These are phyloP conservation scores for Hylyphantes graminicola DNA, from an alignment of 1,140 invertebrate genomes.

Conservation along the genomic window DNA sequence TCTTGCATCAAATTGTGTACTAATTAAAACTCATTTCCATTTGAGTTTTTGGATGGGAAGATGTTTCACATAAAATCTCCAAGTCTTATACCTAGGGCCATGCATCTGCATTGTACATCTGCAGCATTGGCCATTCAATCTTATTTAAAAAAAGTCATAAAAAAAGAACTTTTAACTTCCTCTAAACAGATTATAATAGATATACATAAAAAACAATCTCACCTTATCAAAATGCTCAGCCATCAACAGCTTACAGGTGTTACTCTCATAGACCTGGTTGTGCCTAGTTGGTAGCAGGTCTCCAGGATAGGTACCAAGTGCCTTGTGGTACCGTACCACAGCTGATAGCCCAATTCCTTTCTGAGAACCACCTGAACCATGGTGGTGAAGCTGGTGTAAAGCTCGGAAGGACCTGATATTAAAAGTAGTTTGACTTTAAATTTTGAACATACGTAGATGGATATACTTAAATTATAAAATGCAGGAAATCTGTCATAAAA, in stretches of 20 bases:
- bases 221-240: conserved; percentile 86
- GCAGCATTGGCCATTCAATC: no score
- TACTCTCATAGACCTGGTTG: conserved; percentile 78
- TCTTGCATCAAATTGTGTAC: no score
- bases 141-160: no score
- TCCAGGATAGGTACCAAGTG: conserved; percentile 61
- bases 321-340: conserved; percentile 63
- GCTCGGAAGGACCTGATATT: conserved; percentile 42
- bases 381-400: conserved; percentile 49
- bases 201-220: conserved; percentile 68
- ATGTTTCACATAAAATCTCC: background rate
- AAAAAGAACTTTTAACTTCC: no score
- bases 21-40: no score
- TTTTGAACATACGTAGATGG: no score
- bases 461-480: no score
- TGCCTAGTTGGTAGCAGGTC: conserved; percentile 10
- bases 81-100: background rate
- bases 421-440: no score
- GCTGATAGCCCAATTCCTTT: conserved; percentile 60
- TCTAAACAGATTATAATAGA: no score
- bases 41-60: background rate
- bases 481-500: no score
- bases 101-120: no score
- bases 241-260: conserved; percentile 86
- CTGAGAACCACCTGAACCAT: conserved; percentile 33